These are phyloP conservation scores for Eucriotettix oculatus DNA, from an alignment of 2,888 invertebrate species.

Conservation along the genomic window DNA sequence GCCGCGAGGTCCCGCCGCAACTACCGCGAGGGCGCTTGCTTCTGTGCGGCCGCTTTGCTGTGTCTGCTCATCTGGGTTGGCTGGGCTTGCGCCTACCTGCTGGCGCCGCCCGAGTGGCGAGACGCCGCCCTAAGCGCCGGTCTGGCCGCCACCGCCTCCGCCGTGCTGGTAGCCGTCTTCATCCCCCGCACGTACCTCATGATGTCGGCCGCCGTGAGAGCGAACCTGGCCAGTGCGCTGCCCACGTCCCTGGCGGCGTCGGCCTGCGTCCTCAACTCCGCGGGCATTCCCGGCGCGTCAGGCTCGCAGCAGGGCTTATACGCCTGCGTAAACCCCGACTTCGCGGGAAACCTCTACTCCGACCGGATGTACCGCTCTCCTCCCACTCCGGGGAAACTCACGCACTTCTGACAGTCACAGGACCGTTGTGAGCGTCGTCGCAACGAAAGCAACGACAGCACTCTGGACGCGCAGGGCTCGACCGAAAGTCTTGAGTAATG, in stretches of 20 bases:
- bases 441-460: too few relatives aligned
- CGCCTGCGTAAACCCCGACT: constrained; percentile 16
- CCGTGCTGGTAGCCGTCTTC: constrained; percentile 43
- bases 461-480: too few relatives aligned
- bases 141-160: constrained; percentile 41
- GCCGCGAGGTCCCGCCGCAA: constrained; percentile 46
- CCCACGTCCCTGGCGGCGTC: constrained; percentile 10
- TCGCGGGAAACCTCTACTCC: constrained; percentile 17
- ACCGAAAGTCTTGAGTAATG: too few relatives aligned
- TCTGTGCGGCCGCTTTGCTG: constrained; percentile 32
- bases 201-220: constrained; percentile 41
- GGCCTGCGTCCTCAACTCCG: constrained; percentile 1
- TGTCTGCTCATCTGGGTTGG: constrained; percentile 39
- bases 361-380: constrained; percentile 17
- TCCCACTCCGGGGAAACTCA: constrained; percentile 18
- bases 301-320: constrained; percentile 19
- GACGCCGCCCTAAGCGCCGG: constrained; percentile 44
- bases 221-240: constrained; percentile 27
- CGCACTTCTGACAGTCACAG: constrained; percentile 15
- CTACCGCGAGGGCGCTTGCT: constrained; percentile 41
- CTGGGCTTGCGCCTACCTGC: constrained; percentile 38
- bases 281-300: constrained; percentile 9
- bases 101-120: constrained; percentile 18
- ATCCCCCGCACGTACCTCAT: constrained; percentile 53
- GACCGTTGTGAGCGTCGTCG: neutral